Evolutionary conservation across 2,888 invertebrate species (phyloP).

Genomic region (Eupithecia subfuscata): DNA sequence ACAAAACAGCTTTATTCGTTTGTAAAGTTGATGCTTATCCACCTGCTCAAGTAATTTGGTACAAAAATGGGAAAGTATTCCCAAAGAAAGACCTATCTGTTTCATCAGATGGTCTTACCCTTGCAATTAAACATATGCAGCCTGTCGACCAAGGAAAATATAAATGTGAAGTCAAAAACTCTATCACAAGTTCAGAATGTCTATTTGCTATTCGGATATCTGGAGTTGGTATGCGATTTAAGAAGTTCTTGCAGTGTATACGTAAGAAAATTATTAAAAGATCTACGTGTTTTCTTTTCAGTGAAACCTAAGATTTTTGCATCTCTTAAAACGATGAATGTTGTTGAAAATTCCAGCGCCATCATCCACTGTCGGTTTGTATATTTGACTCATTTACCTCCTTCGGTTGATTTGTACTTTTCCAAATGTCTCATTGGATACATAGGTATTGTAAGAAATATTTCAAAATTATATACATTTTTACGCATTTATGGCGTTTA

Average conservation of each 20-base stretch:
- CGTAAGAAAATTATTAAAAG: neutral
- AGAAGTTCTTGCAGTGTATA: neutral
- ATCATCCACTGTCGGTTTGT: conserved; percentile 15
- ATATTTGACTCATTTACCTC: neutral
- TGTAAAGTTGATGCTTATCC: conserved; percentile 28
- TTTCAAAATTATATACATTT: neutral
- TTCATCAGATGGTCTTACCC: conserved; percentile 15
- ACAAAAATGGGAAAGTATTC: conserved; percentile 12
- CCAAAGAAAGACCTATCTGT: conserved; percentile 11
- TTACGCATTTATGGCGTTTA: neutral
- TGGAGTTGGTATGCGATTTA: conserved; percentile 22
- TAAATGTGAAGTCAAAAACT: conserved; percentile 18
- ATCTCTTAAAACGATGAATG: neutral
- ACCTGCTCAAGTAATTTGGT: conserved; percentile 25
- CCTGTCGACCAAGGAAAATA: conserved; percentile 18
- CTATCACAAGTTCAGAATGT: neutral
- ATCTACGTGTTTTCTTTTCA: neutral
- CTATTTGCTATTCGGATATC: conserved; percentile 17
- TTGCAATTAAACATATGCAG: conserved; percentile 19
- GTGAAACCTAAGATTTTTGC: neutral
- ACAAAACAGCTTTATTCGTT: neutral
- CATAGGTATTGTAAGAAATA: neutral
- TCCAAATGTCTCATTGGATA: neutral
- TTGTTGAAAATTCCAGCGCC: conserved; percentile 1
- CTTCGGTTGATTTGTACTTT: neutral